phyloP scores from a whole-genome alignment of 2,113 vertebrate species.

The Alouatta palliata region DNA sequence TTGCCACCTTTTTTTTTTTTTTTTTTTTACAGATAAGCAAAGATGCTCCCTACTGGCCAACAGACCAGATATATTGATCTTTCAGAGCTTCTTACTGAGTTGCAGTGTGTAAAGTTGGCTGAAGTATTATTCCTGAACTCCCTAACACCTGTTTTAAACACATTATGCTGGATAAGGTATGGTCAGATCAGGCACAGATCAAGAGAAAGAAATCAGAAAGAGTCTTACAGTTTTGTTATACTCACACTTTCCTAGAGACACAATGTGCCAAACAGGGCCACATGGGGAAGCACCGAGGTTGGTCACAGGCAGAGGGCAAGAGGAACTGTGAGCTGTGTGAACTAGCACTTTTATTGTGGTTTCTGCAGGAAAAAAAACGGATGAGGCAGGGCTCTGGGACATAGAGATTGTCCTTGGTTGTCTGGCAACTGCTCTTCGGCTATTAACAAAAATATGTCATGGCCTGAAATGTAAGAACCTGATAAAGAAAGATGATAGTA shows the following conservation, averaged over 20 bases:
- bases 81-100: background rate
- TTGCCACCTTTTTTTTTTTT: background rate
- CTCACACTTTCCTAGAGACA: background rate
- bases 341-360: background rate
- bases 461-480: background rate
- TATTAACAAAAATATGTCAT: background rate
- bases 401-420: rapidly evolving
- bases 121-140: background rate
- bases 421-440: too few relatives aligned
- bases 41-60: background rate
- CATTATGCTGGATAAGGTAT: background rate
- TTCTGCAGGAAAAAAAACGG: background rate
- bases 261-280: rapidly evolving
- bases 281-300: background rate
- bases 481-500: background rate
- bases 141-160: background rate
- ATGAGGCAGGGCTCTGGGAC: background rate
- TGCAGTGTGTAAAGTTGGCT: background rate
- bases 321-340: rapidly evolving
- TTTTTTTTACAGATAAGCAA: background rate
- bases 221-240: background rate
- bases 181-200: background rate
- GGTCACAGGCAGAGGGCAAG: background rate
- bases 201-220: background rate
- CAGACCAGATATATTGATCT: too few relatives aligned